phyloP scores from a whole-genome alignment of 2,888 invertebrate genomes.

The Anodontia alba region DNA sequence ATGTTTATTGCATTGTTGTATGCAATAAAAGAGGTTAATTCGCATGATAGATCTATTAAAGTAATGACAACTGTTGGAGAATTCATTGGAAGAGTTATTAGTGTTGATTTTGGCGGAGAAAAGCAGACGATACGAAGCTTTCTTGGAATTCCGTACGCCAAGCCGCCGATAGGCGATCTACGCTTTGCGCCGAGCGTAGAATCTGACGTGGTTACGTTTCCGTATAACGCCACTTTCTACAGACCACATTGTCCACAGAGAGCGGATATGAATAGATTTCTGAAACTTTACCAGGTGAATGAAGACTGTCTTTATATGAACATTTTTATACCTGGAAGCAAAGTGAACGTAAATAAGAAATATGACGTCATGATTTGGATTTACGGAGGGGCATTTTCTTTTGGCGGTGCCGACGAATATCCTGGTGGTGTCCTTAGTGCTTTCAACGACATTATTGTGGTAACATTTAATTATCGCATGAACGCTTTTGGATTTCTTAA shows the following conservation, averaged over 20 bases:
- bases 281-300: slow-evolving; percentile 86
- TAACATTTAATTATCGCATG: slow-evolving; percentile 95
- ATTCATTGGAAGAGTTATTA: slow-evolving; percentile 27
- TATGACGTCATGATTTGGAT: slow-evolving; percentile 94
- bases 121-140: slow-evolving; percentile 17
- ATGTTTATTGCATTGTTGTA: slow-evolving; percentile 1
- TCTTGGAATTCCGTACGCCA: slow-evolving; percentile 55
- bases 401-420: slow-evolving; percentile 89
- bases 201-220: background rate
- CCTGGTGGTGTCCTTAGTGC: slow-evolving; percentile 90
- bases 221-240: slow-evolving; percentile 44
- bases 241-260: slow-evolving; percentile 54
- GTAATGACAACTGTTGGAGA: slow-evolving; percentile 30
- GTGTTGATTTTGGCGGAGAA: slow-evolving; percentile 27
- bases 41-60: background rate
- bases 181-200: slow-evolving; percentile 38
- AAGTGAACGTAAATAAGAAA: slow-evolving; percentile 16
- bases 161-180: slow-evolving; percentile 33
- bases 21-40: background rate
- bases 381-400: slow-evolving; percentile 97
- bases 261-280: background rate
- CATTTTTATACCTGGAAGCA: slow-evolving; percentile 92
- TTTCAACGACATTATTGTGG: slow-evolving; percentile 95
- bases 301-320: slow-evolving; percentile 98
- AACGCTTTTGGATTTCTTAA: slow-evolving; percentile 96